Base-by-base conservation (phyloP, 2,797 vertebrate genomes). In the Coreius guichenoti region DNA sequence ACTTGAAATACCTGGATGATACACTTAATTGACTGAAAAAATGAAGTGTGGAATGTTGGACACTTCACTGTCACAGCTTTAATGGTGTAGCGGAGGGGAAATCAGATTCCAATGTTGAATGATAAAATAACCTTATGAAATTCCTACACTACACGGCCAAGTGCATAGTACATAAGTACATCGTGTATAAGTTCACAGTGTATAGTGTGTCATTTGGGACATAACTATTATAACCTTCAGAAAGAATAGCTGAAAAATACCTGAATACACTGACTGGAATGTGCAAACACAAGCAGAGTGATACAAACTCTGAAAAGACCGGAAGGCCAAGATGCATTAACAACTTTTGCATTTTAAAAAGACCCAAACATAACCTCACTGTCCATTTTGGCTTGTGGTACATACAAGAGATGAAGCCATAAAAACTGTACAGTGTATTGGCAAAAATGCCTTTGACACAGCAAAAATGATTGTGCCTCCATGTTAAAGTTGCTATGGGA, bases 381-480 rank as follows among this genome's bases (percentile, higher is more conserved):
- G 14, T 51, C 8, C 26, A n/a, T 33, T 58, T 82, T 49, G 61
- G 21, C 54, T n/a, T 74, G 39, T 47, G 26, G 54, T 33, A n/a
- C 23, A 36, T 33, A 51, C 2, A 51, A 81, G 9, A 56, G 23
- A 74, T 33, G 8, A 36, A 63, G n/a, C 13, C 21, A 43, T 54
- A 21, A 23, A 33, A 54, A 23, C 31, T 45, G 39, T 61, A 61
- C 39, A n/a, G 67, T 54, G 31, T 58, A n/a, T 58, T 45, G 68
- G 49, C n/a, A 54, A 45, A 70, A 82, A 43, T 43, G 26, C 49
- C 7, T 76, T 82, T 87, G 86, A 87, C 83, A 85, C 72, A 85
- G 79, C 70, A 86, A 54, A 87, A 85, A 80, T 85, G 80, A 84
- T 63, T 69, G 56, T 26, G 70, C 68, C 73, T 82, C 85, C 63